A percentile compares a stretch with the other conserved stretches of the same genome.
phyloP scores from a whole-genome alignment of 1,140 invertebrate genomes.

The Drosophila dunni region DNA sequence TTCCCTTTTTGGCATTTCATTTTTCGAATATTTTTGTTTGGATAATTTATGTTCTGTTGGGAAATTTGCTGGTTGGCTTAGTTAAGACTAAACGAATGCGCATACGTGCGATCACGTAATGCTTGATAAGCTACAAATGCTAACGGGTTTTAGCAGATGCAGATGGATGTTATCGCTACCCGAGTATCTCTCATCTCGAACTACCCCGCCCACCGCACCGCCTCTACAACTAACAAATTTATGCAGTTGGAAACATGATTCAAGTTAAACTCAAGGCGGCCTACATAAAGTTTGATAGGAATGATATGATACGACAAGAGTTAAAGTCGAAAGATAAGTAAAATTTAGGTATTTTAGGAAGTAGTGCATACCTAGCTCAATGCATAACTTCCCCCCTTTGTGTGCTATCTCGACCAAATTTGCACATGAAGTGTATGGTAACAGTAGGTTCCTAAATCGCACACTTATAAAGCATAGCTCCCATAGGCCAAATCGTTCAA shows the following conservation, averaged over 20 bases:
- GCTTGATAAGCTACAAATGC: conserved; percentile 58
- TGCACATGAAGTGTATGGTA: too few species aligned
- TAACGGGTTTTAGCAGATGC: not conserved
- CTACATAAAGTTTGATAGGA: not conserved
- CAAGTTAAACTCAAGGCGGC: not conserved
- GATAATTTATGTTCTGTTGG: conserved; percentile 72
- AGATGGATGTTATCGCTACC: conserved; percentile 37
- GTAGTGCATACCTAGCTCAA: too few species aligned
- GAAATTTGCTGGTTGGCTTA: conserved; percentile 74
- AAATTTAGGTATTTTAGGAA: too few species aligned
- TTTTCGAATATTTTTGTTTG: conserved; percentile 37
- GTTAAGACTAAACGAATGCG: conserved; percentile 75
- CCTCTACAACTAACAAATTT: conserved; percentile 35
- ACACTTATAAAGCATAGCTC: too few species aligned
- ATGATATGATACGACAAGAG: too few species aligned
- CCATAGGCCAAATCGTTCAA: too few species aligned
- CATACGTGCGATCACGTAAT: conserved; percentile 77
- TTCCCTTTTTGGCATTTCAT: too few species aligned
- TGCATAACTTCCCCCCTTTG: too few species aligned
- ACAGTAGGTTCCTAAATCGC: too few species aligned
- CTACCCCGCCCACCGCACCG: too few species aligned
- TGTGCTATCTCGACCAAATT: too few species aligned
- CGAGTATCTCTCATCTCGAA: conserved; percentile 29
- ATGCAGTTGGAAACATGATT: not conserved
- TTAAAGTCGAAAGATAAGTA: too few species aligned